These are phyloP conservation scores for Tylochromis polylepis DNA, from an alignment of 2,113 vertebrate genomes.

Conservation along the genomic window DNA sequence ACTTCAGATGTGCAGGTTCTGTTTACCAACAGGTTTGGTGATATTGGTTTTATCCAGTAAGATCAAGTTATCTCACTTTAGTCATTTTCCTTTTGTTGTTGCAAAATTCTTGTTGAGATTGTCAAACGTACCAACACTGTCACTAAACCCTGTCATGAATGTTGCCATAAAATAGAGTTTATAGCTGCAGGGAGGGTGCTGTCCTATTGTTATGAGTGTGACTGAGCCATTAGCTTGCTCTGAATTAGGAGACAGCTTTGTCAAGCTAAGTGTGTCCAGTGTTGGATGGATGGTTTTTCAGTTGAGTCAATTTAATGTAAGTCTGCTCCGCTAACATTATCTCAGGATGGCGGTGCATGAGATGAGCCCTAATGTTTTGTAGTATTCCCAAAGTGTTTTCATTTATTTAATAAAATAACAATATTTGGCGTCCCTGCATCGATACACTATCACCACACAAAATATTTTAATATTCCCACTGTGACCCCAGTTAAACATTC, in stretches of 20 bases:
- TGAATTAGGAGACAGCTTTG: too few relatives aligned
- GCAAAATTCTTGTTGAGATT: not conserved
- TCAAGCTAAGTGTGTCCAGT: not conserved
- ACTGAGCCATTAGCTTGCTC: not conserved
- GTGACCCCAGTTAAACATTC: not conserved
- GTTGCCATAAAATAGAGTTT: not conserved
- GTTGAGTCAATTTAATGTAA: not conserved
- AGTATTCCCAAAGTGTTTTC: not conserved
- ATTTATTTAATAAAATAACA: not conserved
- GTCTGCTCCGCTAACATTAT: not conserved
- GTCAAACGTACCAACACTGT: not conserved
- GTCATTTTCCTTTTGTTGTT: not conserved
- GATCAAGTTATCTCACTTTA: not conserved
- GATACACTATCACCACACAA: not conserved
- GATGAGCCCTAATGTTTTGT: not conserved
- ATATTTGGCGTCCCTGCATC: not conserved
- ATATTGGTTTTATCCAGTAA: not conserved
- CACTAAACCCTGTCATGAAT: not conserved
- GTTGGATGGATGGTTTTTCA: not conserved
- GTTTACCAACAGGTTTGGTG: not conserved
- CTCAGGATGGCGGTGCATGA: too few relatives aligned
- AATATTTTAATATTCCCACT: not conserved
- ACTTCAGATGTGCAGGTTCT: not conserved
- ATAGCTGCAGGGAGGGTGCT: not conserved
- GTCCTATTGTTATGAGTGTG: not conserved